Evolutionary conservation across 2,888 invertebrate species (phyloP), one percentile per base, ranked within the genome.

Genomic region (Creontiades dilutus): DNA sequence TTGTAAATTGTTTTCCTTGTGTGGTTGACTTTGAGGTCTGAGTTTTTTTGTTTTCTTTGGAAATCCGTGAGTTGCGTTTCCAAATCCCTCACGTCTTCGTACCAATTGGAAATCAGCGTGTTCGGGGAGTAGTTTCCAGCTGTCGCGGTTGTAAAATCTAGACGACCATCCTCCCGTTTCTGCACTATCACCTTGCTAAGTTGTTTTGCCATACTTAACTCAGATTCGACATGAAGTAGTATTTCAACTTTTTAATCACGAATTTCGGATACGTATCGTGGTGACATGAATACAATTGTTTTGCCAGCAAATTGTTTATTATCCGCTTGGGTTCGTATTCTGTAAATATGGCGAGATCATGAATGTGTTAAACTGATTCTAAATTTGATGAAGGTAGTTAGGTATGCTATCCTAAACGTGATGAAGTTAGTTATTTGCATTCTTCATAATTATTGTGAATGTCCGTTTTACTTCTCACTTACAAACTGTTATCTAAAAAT

Each of bases 71-170:
- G 27, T 7, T 7, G 46, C 3, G 16, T 82, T 89, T 89, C 89
- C 27, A 89, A 37, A 12, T 14, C 47, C 5, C 47, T 61, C 27
- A 61, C 16, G n/a, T 89, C 89, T 47, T 89, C 89, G 7, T 23
- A 46, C 89, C 89, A 89, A 23, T 89, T 89, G 23, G 47, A 47
- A 27, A 89, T 46, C 4, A 89, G 68, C 7, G 82, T 84, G 48
- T 89, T 89, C 12, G 82, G 16, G 11, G 88, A 89, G 57, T 84
- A 89, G 76, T 46, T 68, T 13, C n/a, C 16, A 3, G 46, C 27
- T 27, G 57, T 28, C 57, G 61, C 61, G 3, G 11, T 23, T 1
- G 37, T 14, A 7, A 82, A 28, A 23, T 82, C 81, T 19, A 88
- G n/a, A 16, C 88, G 57, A 19, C 23, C 88, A 13, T 76, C 52